Evolutionary conservation across 2,888 invertebrate genomes (phyloP).

Genomic region (Microplitis deprimator): DNA sequence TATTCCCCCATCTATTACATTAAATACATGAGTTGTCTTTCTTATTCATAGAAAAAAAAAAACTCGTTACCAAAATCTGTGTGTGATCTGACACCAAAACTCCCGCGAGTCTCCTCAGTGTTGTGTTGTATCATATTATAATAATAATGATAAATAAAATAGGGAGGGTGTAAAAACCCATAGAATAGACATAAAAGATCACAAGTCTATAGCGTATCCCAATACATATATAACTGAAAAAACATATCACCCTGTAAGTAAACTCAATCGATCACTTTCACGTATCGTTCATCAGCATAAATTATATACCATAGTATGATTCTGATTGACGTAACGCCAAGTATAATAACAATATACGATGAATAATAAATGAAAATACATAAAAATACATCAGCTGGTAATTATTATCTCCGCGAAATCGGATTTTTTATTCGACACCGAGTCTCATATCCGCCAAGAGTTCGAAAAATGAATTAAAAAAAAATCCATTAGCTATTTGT

Average conservation of each 20-base stretch:
- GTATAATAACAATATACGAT: not conserved
- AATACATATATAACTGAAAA: not conserved
- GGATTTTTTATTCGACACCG: no score
- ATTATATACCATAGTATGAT: slow-evolving; percentile 18
- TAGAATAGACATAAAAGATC: slow-evolving; percentile 19
- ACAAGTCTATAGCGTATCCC: not conserved
- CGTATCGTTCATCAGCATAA: slow-evolving; percentile 19
- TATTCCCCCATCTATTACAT: slow-evolving; percentile 40
- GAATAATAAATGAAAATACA: not conserved
- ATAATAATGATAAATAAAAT: slow-evolving; percentile 14
- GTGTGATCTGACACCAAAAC: not conserved
- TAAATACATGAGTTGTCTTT: slow-evolving; percentile 44
- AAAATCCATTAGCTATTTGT: no score
- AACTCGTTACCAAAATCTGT: slow-evolving; percentile 27
- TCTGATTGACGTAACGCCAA: slow-evolving; percentile 39
- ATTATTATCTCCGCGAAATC: not conserved
- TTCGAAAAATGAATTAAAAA: no score
- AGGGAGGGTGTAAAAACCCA: slow-evolving; percentile 21
- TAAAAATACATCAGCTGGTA: not conserved
- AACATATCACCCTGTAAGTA: slow-evolving; percentile 26
- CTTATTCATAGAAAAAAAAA: slow-evolving; percentile 41
- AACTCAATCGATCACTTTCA: slow-evolving; percentile 40
- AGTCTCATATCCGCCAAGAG: no score
- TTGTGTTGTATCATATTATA: slow-evolving; percentile 6
- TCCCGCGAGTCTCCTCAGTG: not conserved